These are phyloP conservation scores for Eidolon helvum DNA, from an alignment of 2,113 vertebrate species.

Conservation along the genomic window DNA sequence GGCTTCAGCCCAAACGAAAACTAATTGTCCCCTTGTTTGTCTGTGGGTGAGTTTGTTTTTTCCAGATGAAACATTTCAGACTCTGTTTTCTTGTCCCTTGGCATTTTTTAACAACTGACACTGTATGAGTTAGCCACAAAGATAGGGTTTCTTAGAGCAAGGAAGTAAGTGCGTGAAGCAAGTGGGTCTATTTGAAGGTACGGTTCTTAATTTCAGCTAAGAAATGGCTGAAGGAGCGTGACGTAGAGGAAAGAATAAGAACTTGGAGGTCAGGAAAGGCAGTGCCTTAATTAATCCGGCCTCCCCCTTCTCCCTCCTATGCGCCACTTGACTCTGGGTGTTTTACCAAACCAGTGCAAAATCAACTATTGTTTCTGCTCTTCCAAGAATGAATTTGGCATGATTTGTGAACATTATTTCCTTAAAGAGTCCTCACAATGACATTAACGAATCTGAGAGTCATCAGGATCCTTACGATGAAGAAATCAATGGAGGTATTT, in stretches of 20 bases:
- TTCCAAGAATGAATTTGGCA: background rate
- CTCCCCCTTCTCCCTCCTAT: background rate
- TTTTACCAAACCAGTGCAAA: background rate
- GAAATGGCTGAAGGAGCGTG: background rate
- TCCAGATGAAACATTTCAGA: conserved; percentile 59
- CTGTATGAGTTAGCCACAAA: background rate
- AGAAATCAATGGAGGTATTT: background rate
- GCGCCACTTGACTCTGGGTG: background rate
- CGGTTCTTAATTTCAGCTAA: conserved; percentile 6
- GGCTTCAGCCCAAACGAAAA: conserved; percentile 57
- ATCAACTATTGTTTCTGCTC: background rate
- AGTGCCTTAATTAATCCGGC: conserved; percentile 24
- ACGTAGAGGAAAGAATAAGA: background rate
- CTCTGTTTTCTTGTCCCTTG: conserved; percentile 52
- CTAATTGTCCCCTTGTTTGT: conserved; percentile 63
- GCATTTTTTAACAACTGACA: conserved; percentile 48
- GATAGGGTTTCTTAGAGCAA: conserved; percentile 5
- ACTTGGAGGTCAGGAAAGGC: background rate
- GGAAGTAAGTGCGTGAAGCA: conserved; percentile 22
- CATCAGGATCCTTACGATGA: background rate
- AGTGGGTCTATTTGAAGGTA: background rate
- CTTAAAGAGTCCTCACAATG: background rate
- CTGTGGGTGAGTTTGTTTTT: conserved; percentile 51
- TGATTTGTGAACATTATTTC: background rate
- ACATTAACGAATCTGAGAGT: background rate